Evolutionary conservation across 2,113 vertebrate genomes (phyloP).

Genomic region (Ascaphus truei): DNA sequence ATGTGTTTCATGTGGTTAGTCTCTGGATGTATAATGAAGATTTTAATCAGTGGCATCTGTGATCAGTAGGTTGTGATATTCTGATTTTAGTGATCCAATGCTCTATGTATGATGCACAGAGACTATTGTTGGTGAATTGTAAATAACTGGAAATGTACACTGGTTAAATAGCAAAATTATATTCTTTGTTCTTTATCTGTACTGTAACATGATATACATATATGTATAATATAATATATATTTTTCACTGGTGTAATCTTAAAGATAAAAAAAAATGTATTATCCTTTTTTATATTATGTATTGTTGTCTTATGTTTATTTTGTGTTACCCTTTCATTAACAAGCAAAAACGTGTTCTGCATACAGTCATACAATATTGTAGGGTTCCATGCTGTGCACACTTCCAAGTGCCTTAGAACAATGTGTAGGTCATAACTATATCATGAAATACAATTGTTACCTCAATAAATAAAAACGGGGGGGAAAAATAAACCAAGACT

Average conservation of each 20-base stretch:
- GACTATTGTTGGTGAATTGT: constrained; percentile 40
- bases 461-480: constrained; percentile 60
- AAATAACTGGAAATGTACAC: constrained; percentile 48
- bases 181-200: constrained; percentile 43
- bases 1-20: neutral
- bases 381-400: constrained; percentile 50
- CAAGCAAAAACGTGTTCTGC: constrained; percentile 42
- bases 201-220: constrained; percentile 44
- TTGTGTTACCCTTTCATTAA: constrained; percentile 51
- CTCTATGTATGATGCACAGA: constrained; percentile 31
- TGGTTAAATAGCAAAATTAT: constrained; percentile 36
- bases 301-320: constrained; percentile 16
- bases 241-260: constrained; percentile 43
- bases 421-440: constrained; percentile 49
- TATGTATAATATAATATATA: constrained; percentile 36
- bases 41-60: constrained; percentile 19
- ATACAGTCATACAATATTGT: constrained; percentile 43
- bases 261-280: constrained; percentile 43
- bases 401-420: constrained; percentile 63
- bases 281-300: constrained; percentile 43
- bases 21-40: neutral
- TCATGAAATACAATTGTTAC: constrained; percentile 48
- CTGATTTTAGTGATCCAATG: constrained; percentile 20
- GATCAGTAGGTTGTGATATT: constrained; percentile 30
- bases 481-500: no score